Percentiles rank a stretch among this genome's conserved stretches.
These are phyloP conservation scores for Panorpa germanica DNA, from an alignment of 2,888 invertebrate species.

Conservation along the genomic window DNA sequence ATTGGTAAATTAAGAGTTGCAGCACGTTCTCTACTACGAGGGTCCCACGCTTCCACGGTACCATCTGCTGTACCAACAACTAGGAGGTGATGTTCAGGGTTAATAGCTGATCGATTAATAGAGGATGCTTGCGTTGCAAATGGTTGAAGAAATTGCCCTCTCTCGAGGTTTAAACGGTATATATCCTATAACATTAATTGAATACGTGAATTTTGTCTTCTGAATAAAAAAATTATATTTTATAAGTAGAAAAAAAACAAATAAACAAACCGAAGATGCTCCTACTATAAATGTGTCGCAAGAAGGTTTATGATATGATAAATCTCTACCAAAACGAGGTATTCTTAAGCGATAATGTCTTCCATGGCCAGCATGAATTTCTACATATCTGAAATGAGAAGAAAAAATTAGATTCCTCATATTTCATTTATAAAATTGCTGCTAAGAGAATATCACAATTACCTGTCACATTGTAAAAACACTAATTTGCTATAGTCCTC, in stretches of 20 bases:
- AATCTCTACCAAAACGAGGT: slow-evolving; percentile 88
- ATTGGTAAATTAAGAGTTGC: slow-evolving; percentile 71
- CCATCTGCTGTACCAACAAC: slow-evolving; percentile 80
- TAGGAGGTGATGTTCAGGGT: slow-evolving; percentile 74
- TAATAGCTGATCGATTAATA: slow-evolving; percentile 71
- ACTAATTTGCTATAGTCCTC: slow-evolving; percentile 93
- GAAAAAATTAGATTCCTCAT: too few relatives aligned
- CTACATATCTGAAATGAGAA: slow-evolving; percentile 80
- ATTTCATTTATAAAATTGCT: slow-evolving; percentile 41
- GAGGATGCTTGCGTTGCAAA: slow-evolving; percentile 53
- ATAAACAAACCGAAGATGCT: slow-evolving; percentile 44
- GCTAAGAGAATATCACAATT: slow-evolving; percentile 1
- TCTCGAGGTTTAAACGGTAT: slow-evolving; percentile 85
- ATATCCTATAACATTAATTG: slow-evolving; percentile 47
- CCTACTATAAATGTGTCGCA: slow-evolving; percentile 90
- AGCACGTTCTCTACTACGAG: slow-evolving; percentile 56
- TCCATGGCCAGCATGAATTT: slow-evolving; percentile 90
- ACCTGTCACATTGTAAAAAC: slow-evolving; percentile 55
- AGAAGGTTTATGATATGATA: slow-evolving; percentile 73
- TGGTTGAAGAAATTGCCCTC: slow-evolving; percentile 85
- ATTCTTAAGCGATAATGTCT: slow-evolving; percentile 79
- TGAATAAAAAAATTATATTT: slow-evolving; percentile 3
- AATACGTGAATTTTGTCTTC: background rate
- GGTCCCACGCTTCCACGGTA: slow-evolving; percentile 93
- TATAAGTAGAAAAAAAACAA: slow-evolving; percentile 6